Conservation (phyloP, 1,140 invertebrate species). For the Ruditapes philippinarum region DNA sequence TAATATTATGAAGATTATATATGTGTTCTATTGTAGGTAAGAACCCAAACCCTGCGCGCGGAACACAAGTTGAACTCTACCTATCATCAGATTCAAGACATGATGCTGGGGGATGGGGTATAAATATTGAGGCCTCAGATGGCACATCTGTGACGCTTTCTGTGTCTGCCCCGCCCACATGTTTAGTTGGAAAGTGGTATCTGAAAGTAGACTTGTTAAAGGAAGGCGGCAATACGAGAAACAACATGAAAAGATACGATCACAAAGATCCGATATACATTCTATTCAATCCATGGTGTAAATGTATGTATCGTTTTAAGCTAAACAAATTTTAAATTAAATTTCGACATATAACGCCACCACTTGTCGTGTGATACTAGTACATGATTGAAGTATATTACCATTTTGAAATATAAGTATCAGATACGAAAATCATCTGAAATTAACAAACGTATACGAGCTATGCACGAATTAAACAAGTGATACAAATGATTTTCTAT, state of each 20-base stretch:
- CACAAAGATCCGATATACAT: conserved; percentile 91
- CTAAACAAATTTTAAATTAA: too few species aligned
- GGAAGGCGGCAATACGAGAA: conserved; percentile 84
- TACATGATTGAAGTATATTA: too few species aligned
- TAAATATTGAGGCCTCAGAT: conserved; percentile 70
- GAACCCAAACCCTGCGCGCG: conserved; percentile 92
- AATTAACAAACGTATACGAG: too few species aligned
- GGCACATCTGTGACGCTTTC: conserved; percentile 11
- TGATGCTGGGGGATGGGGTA: conserved; percentile 86
- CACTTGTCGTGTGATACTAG: too few species aligned
- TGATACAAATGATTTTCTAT: too few species aligned
- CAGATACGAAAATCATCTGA: too few species aligned
- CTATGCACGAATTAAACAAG: too few species aligned
- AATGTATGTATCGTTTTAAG: too few species aligned
- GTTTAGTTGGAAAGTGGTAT: conserved; percentile 94
- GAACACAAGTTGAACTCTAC: conserved; percentile 92
- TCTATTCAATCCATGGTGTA: conserved; percentile 95
- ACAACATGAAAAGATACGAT: conserved; percentile 89
- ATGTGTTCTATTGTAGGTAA: too few species aligned
- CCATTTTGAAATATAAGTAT: too few species aligned
- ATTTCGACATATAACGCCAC: too few species aligned
- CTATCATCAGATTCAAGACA: conserved; percentile 86
- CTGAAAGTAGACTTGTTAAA: conserved; percentile 94
- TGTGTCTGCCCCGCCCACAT: conserved; percentile 88
- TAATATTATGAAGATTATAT: too few species aligned